Evolutionary conservation across 2,113 vertebrate species (phyloP), one percentile per base, ranked within the genome.

Genomic region (Lycaon pictus): DNA sequence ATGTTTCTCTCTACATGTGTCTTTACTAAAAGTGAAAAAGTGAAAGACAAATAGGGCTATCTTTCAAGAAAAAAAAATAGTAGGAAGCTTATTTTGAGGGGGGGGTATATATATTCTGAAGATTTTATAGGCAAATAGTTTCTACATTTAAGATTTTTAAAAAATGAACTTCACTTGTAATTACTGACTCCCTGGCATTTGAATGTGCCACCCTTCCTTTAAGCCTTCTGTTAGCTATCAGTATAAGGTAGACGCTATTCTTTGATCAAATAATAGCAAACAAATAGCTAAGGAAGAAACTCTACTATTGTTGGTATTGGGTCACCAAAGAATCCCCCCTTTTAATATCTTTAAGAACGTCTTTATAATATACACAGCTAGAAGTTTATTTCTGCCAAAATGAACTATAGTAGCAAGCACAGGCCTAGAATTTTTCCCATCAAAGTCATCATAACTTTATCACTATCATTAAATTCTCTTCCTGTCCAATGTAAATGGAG

Each of bases 351-450:
- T 94, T 20, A 71, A 29, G 23, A 71, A 27, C 2, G 10, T 93
- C 25, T 3, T 82, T 35, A 16, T n/a, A 11, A 12, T 56, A 23
- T 22, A 15, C 2, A 37, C 25, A 37, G 19, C 25, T 10, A 5
- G 7, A 29, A 25, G 37, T 25, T 90, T 80, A 20, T 19, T 65
- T n/a, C 32, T 58, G 60, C 69, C 91, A 60, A 94, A 98, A 92
- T 74, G 95, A 67, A 83, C 22, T 37, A 81, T 95, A 76, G 20
- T 95, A 71, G 23, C 16, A 79, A 81, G 20, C 25, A 58, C 4
- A 76, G 92, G 65, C 60, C 83, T 96, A 92, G 69, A 96, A 55
- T 43, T 85, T 20, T 48, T 88, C 4, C 65, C 93, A 19, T 94
- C 58, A 79, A 13, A 95, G 83, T 89, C 72, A n/a, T 96, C 43